phyloP scores from a whole-genome alignment of 2,113 vertebrate species.

The Lepidothrix coronata region DNA sequence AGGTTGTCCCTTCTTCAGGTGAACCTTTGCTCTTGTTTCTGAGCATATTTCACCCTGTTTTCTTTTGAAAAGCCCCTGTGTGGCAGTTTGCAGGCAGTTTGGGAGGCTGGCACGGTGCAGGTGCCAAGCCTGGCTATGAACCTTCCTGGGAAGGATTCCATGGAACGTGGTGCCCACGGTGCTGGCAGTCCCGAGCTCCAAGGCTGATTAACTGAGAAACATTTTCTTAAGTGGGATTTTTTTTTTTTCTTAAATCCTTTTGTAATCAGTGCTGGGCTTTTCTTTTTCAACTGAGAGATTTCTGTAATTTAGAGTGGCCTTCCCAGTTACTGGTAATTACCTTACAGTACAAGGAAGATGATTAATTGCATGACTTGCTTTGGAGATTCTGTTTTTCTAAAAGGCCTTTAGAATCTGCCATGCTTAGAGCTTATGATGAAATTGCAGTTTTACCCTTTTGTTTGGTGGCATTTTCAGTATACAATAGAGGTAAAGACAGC shows the following conservation, averaged over 20 bases:
- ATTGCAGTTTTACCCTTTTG: neutral
- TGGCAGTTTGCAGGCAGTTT: neutral
- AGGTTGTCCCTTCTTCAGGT: neutral
- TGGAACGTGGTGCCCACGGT: neutral
- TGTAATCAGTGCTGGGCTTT: neutral
- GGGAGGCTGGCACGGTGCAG: neutral
- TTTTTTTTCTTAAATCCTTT: neutral
- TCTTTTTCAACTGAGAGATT: neutral
- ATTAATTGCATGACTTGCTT: neutral
- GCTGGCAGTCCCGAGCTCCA: neutral
- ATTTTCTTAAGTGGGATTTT: neutral
- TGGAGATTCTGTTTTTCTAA: neutral
- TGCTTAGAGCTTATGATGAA: neutral
- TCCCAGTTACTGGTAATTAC: neutral
- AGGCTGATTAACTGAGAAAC: neutral
- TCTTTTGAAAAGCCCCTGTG: neutral
- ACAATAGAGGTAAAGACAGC: neutral
- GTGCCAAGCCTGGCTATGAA: neutral
- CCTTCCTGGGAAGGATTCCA: neutral
- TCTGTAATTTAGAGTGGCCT: neutral
- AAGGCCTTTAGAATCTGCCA: neutral
- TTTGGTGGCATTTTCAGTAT: neutral
- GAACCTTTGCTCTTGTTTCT: neutral
- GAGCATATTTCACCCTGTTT: neutral
- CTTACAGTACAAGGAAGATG: neutral